phyloP scores from a whole-genome alignment of 2,113 vertebrate species.

The Pterocles gutturalis region DNA sequence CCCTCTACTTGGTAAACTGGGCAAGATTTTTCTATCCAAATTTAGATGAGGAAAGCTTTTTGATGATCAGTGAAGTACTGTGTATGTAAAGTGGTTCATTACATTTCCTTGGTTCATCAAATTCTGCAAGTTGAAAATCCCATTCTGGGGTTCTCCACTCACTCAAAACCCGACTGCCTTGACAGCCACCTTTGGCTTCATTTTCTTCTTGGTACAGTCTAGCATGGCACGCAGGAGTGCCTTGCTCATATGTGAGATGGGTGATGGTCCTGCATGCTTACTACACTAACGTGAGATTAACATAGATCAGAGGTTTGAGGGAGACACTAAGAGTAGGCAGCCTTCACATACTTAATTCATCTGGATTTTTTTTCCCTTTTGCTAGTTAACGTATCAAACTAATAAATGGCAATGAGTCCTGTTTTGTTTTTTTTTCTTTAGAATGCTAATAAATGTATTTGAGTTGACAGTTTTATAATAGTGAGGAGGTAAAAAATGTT shows the following conservation, averaged over 20 bases:
- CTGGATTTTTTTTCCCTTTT: neutral
- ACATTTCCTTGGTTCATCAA: conserved; percentile 8
- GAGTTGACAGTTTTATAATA: conserved; percentile 45
- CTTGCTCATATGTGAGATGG: neutral
- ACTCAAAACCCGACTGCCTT: neutral
- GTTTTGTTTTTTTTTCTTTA: neutral
- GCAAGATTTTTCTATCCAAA: neutral
- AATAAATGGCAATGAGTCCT: conserved; percentile 52
- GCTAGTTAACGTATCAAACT: conserved; percentile 47
- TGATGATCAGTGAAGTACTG: neutral
- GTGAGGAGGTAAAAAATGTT: conserved; percentile 45
- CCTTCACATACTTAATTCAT: neutral
- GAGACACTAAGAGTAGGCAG: conserved; percentile 25
- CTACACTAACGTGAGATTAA: conserved; percentile 35
- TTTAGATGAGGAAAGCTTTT: neutral
- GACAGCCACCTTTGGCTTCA: conserved; percentile 36
- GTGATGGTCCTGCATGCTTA: conserved; percentile 17
- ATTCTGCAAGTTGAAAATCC: conserved; percentile 6
- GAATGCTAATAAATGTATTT: conserved; percentile 9
- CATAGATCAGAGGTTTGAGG: conserved; percentile 34
- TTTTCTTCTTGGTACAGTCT: conserved; percentile 55
- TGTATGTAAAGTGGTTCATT: neutral
- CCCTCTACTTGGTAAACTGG: neutral
- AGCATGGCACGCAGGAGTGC: neutral
- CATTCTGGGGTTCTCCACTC: neutral